phyloP scores from a whole-genome alignment of 2,113 vertebrate species.

The Chascanopsetta lugubris region DNA sequence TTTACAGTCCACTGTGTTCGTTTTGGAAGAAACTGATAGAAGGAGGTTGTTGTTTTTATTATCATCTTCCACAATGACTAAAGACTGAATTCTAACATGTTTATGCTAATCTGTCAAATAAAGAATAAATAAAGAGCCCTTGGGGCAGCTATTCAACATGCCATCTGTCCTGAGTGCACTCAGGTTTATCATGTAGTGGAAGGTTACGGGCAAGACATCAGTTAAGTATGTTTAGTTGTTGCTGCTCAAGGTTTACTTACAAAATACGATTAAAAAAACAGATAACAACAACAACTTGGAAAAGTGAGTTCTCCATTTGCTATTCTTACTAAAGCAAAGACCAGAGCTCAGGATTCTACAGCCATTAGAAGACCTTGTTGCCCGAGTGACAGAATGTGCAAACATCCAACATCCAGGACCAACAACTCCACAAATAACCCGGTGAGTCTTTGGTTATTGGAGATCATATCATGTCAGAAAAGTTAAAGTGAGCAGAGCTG shows the following conservation, averaged over 20 bases:
- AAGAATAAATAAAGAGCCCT: not conserved
- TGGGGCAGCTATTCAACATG: not conserved
- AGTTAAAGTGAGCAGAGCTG: slow-evolving; percentile 7
- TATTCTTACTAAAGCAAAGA: no score
- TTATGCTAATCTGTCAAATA: not conserved
- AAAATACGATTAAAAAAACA: no score
- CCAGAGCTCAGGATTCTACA: not conserved
- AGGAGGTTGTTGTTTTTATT: no score
- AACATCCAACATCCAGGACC: not conserved
- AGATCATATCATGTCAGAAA: not conserved
- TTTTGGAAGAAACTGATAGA: no score
- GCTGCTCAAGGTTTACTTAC: no score
- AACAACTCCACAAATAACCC: not conserved
- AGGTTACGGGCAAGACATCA: not conserved
- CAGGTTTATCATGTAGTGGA: not conserved
- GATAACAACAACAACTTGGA: no score
- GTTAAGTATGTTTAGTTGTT: no score
- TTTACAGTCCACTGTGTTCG: no score
- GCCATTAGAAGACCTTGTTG: slow-evolving; percentile 4
- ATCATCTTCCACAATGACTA: no score
- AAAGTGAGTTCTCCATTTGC: no score
- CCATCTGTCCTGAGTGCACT: not conserved
- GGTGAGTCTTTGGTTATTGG: not conserved
- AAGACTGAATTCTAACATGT: no score
- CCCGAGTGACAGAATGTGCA: not conserved